phyloP scores from a whole-genome alignment of 2,888 invertebrate genomes.

The Nomada fabriciana region DNA sequence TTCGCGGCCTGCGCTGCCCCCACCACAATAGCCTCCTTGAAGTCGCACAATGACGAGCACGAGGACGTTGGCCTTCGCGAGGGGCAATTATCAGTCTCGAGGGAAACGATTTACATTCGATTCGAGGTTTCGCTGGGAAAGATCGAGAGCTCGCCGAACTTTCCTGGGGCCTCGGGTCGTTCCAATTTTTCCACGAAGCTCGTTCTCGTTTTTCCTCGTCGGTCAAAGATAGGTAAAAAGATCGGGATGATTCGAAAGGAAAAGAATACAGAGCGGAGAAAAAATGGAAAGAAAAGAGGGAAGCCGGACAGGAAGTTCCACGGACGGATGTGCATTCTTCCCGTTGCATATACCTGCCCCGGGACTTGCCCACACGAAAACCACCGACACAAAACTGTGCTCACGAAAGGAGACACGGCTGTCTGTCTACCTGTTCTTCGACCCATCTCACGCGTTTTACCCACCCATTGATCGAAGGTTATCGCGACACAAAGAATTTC shows the following conservation, averaged over 20 bases:
- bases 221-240: too few relatives aligned
- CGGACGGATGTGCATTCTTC: slow-evolving; percentile 49
- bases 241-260: background rate
- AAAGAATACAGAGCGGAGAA: background rate
- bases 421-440: slow-evolving; percentile 56
- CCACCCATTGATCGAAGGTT: slow-evolving; percentile 20
- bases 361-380: slow-evolving; percentile 49
- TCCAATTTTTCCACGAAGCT: too few relatives aligned
- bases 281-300: background rate
- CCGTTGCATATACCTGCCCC: slow-evolving; percentile 37
- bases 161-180: too few relatives aligned
- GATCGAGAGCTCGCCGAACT: background rate
- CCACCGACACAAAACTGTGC: slow-evolving; percentile 50
- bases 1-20: slow-evolving; percentile 60
- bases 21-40: slow-evolving; percentile 40
- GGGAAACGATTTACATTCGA: slow-evolving; percentile 54
- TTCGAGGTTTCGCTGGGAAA: slow-evolving; percentile 36
- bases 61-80: slow-evolving; percentile 68
- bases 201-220: too few relatives aligned
- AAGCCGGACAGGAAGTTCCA: slow-evolving; percentile 55
- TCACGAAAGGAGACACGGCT: slow-evolving; percentile 6
- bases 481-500: slow-evolving; percentile 58
- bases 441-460: slow-evolving; percentile 47
- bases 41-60: slow-evolving; percentile 59
- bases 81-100: slow-evolving; percentile 58